A percentile compares a stretch with the other conserved stretches of the same genome.
phyloP scores from a whole-genome alignment of 2,797 vertebrate species.

The Mus spretus region DNA sequence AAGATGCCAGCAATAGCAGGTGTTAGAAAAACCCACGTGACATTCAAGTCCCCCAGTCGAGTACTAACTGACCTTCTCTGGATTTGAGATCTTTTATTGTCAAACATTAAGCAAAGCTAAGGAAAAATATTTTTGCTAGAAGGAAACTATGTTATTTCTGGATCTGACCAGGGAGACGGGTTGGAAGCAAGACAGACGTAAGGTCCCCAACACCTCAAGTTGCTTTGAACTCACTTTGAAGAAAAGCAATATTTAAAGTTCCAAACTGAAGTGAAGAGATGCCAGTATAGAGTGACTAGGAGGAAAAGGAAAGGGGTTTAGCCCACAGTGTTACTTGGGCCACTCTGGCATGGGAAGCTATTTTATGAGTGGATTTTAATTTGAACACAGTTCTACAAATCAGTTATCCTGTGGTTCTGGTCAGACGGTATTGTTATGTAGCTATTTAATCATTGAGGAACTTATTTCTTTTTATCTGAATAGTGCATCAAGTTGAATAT shows the following conservation, averaged over 20 bases:
- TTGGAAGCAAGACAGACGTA: not conserved
- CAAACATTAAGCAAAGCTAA: not conserved
- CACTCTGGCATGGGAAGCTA: not conserved
- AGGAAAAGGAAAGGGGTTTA: not conserved
- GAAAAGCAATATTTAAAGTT: constrained; percentile 1
- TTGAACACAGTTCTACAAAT: constrained; percentile 14
- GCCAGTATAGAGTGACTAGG: not conserved
- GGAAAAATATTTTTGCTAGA: not conserved
- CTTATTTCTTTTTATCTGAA: constrained; percentile 2
- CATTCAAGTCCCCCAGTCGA: constrained; percentile 2
- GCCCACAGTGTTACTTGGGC: not conserved
- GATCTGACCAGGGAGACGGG: not conserved
- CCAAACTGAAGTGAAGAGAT: not conserved
- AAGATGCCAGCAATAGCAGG: not conserved
- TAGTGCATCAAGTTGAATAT: constrained; percentile 7
- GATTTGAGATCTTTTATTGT: not conserved
- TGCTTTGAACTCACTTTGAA: constrained; percentile 36
- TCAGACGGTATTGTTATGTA: constrained; percentile 10
- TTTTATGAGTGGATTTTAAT: constrained; percentile 36
- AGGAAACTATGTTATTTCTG: constrained; percentile 37
- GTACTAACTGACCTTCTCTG: not conserved
- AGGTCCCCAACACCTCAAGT: not conserved
- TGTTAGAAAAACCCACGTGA: not conserved
- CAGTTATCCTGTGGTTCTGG: constrained; percentile 37
- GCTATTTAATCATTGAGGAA: not conserved